Percentiles rank a stretch among this genome's conserved stretches.
Conservation (phyloP, 1,140 invertebrate genomes). For the Leptonema lineaticorne region DNA sequence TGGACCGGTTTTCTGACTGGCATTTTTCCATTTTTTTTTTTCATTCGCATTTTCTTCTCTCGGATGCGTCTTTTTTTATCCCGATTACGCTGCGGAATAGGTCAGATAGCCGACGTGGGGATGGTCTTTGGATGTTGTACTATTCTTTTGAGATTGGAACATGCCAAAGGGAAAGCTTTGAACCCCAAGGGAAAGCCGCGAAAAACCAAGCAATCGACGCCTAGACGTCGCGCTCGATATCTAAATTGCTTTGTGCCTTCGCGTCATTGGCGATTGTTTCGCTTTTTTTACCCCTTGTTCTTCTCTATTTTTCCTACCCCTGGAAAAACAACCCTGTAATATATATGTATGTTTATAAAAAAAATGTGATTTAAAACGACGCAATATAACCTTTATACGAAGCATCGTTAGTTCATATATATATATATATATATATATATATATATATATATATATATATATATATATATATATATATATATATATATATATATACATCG, state of each 20-base stretch:
- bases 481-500: too few relatives aligned
- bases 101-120: neutral
- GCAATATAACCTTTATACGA: neutral
- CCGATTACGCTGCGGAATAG: neutral
- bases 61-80: neutral
- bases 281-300: too few relatives aligned
- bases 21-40: neutral
- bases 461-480: too few relatives aligned
- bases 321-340: too few relatives aligned
- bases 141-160: neutral
- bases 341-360: neutral
- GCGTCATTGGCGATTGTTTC: neutral
- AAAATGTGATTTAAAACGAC: neutral
- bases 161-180: neutral
- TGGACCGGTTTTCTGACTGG: too few relatives aligned
- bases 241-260: constrained; percentile 34
- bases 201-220: constrained; percentile 7
- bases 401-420: neutral
- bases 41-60: neutral
- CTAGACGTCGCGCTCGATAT: constrained; percentile 32
- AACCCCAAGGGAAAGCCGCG: neutral
- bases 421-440: neutral
- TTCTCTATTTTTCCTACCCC: neutral
- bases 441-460: too few relatives aligned
- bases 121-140: neutral